Evolutionary conservation across 1,140 invertebrate genomes (phyloP), one percentile per base, ranked within the genome.

Genomic region (Coptotermes formosanus): DNA sequence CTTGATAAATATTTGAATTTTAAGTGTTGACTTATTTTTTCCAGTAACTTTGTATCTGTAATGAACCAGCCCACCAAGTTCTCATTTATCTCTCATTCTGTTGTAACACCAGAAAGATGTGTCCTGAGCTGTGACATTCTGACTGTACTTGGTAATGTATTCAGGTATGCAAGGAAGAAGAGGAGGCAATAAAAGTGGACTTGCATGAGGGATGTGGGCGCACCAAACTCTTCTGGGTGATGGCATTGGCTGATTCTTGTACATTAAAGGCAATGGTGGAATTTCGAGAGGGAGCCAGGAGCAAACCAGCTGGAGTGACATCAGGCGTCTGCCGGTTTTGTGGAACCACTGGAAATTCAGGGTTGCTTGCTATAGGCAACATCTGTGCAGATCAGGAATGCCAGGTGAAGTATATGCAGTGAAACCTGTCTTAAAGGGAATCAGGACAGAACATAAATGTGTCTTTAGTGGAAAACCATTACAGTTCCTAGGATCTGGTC

Each of bases 151-250:
- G 19, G 19, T 55, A 21, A 19, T 55, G 19, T 21, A 43, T 88
- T 30, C 87, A 93, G 91, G 95, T 98, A 2, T 99, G 98, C 90
- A 98, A 98, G 91, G 97, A 99, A 89, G 97, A 99, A 89, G 97
- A 98, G 90, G 97, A 98, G 90, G 97, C 97, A 0, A 97, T 97
- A 82, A 94, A 97, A 86, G 97, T 99, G 1, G 98, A 99, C 91
- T 92, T 99, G 21, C 98, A 99, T 90, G 98, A 99, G 91, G 97
- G 98, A 0, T 99, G 98, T 90, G 98, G 98, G 0, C 93, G 98
- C 84, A 98, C 96, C 0, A 99, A 99, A 90, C 91, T 99, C 4
- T 99, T 98, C 90, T 99, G 98, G 98, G 92, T 99, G 0, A 92
- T 99, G 88, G 95, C 97, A 7, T 91, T 99, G 11, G 97, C 98